Percentiles rank a stretch among this genome's conserved stretches.
Evolutionary conservation across 1,140 invertebrate species (phyloP).

Genomic region (Brevipalpus yothersi): DNA sequence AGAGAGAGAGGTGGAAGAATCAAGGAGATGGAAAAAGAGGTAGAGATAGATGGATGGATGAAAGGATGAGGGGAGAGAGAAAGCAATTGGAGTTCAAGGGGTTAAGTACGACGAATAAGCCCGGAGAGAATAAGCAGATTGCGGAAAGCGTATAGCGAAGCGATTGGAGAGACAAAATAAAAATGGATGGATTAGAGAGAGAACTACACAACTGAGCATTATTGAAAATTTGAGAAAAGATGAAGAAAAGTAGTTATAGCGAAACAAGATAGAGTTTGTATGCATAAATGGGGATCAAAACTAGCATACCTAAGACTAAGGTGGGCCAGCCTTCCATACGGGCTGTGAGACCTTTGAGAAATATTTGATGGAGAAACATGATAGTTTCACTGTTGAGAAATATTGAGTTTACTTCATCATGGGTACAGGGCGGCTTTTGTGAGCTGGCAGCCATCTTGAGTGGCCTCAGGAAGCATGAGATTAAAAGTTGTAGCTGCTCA

Average conservation of each 20-base stretch:
- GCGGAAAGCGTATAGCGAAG: neutral
- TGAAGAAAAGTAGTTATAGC: too few species aligned
- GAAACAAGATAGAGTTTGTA: neutral
- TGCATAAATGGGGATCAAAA: neutral
- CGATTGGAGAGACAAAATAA: neutral
- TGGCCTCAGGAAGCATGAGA: constrained; percentile 70
- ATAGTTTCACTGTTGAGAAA: constrained; percentile 81
- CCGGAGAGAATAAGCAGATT: neutral
- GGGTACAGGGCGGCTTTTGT: constrained; percentile 71
- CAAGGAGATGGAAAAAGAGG: neutral
- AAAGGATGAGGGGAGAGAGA: neutral
- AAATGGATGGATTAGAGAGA: neutral
- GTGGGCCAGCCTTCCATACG: constrained; percentile 81
- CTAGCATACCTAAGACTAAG: constrained; percentile 42
- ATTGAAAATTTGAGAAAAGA: too few species aligned
- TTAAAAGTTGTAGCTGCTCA: constrained; percentile 65
- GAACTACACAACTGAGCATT: too few species aligned
- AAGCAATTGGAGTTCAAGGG: neutral
- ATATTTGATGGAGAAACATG: constrained; percentile 80
- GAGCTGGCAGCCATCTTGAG: constrained; percentile 76
- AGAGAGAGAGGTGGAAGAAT: neutral
- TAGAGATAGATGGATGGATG: neutral
- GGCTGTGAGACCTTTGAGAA: constrained; percentile 71
- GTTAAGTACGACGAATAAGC: neutral
- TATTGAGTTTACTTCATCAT: constrained; percentile 85